Base-by-base conservation (phyloP, 2,797 vertebrate species). In the Characodon lateralis region DNA sequence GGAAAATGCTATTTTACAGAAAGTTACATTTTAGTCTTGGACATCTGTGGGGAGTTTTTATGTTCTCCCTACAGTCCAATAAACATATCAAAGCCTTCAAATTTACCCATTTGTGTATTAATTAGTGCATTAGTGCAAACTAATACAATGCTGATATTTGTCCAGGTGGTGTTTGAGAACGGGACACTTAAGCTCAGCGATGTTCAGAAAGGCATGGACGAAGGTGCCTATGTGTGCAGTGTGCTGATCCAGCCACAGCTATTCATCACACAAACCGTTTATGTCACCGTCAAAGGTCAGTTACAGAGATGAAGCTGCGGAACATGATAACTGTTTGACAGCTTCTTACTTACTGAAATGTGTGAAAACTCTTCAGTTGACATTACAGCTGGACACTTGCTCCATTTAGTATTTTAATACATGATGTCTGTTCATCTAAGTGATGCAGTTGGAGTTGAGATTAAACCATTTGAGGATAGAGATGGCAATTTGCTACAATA, bases 151-250 rank as follows among this genome's bases (percentile, higher is more conserved):
- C 72, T 84, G 13, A 31, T 73, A 13, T 82, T 31, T 86, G 78
- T 80, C 26, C 79, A 99, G 95, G 97, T 98, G 91, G 98, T 99
- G 80, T 99, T 97, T 81, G 98, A 99, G 90, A 99, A 99, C 0
- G 98, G 98, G 73, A 99, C 98, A 0, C 96, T 99, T 31, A 99
- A 98, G 93, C 96, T 99, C 88, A 98, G 96, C 0, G 98, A 99
- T 0, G 98, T 99, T 63, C 98, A 99, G 95, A 99, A 99, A 84
- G 98, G 98, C 80, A 97, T 98, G 97, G 98, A 99, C 0, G 98
- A 99, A 82, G 98, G 98, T 0, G 97, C 98, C 68, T 99, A 99
- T 22, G 95, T 99, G 72, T 99, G 98, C 96, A 99, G 98, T 0
- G 98, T 99, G 82, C 97, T 99, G 81, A 98, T 99, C 90, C 98